A percentile compares a stretch with the other conserved stretches of the same genome.
Conservation (phyloP, 2,888 invertebrate species). For the Amphipoea lucens region DNA sequence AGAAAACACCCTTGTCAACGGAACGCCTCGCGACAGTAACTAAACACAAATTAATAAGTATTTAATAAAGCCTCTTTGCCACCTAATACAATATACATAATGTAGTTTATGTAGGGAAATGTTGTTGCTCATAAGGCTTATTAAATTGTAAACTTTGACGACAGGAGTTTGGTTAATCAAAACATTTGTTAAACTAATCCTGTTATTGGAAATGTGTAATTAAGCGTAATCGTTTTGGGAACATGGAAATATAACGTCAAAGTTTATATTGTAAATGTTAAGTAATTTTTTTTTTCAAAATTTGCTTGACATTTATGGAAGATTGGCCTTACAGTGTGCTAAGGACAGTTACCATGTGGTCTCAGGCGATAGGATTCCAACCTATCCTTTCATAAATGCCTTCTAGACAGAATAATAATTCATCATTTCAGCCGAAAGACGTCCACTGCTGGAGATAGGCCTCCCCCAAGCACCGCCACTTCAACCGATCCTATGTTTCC, state of each 20-base stretch:
- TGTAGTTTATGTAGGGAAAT: slow-evolving; percentile 24
- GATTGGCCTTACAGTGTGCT: not conserved
- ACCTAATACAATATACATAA: slow-evolving; percentile 3
- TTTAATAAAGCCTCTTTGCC: slow-evolving; percentile 36
- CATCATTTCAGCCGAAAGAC: not conserved
- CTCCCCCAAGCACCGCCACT: not conserved
- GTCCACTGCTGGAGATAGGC: not conserved
- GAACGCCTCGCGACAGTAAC: not conserved
- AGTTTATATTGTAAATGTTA: not conserved
- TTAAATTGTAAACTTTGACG: slow-evolving; percentile 45
- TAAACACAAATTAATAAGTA: slow-evolving; percentile 15
- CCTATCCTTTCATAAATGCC: not conserved
- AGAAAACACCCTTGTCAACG: not conserved
- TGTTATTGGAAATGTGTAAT: slow-evolving; percentile 41
- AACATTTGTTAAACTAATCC: slow-evolving; percentile 54
- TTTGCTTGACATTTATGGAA: not conserved
- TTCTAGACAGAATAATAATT: not conserved
- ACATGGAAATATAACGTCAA: not conserved
- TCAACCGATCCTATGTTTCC: not conserved
- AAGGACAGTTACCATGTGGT: not conserved
- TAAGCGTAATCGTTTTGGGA: slow-evolving; percentile 23
- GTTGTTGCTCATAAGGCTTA: slow-evolving; percentile 40
- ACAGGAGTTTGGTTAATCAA: slow-evolving; percentile 28
- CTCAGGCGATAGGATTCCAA: not conserved
- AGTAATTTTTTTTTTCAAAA: not conserved